A percentile compares a stretch with the other conserved stretches of the same genome.
phyloP scores from a whole-genome alignment of 2,888 invertebrate species.

The Ferrisia virgata region DNA sequence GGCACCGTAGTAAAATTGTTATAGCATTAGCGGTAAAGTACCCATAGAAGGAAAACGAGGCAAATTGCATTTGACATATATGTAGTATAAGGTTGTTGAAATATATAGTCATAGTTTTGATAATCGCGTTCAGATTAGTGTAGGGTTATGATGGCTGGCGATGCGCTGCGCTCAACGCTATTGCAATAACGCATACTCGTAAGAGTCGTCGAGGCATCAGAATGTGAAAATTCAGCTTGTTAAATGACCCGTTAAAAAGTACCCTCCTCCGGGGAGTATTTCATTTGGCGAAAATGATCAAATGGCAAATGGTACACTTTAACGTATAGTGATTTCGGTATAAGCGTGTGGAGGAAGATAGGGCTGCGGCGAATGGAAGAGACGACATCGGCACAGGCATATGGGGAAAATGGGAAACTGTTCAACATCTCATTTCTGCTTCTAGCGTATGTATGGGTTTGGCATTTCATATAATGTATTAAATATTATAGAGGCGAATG shows the following conservation, averaged over 20 bases:
- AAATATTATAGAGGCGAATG: neutral
- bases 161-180: neutral
- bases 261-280: neutral
- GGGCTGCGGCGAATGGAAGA: neutral
- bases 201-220: neutral
- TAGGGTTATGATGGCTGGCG: neutral
- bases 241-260: constrained; percentile 7
- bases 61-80: neutral
- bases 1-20: no score
- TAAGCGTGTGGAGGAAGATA: neutral
- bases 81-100: neutral
- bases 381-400: no score
- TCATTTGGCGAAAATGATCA: constrained; percentile 1
- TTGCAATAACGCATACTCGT: neutral
- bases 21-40: neutral
- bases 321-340: neutral
- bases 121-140: neutral
- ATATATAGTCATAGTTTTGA: neutral
- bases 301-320: neutral
- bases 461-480: neutral
- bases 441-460: neutral
- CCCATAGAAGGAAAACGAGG: neutral
- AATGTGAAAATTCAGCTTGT: neutral
- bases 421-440: neutral
- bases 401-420: neutral